Base-by-base conservation (phyloP, 2,797 vertebrate genomes). In the Myiotriccus ornatus region DNA sequence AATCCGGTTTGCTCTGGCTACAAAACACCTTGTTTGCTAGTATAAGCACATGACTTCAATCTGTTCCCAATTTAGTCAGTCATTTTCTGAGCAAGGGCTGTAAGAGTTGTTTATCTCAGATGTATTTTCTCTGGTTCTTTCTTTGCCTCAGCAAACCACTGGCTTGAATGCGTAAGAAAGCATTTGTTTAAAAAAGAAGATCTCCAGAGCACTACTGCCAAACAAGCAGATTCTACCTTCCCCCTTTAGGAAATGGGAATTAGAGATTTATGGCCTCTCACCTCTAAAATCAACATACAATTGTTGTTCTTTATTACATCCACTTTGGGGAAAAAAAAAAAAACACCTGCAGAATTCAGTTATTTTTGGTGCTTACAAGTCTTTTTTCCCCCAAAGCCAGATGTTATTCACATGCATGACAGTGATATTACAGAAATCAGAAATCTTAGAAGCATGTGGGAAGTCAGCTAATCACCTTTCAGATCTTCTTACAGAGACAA, bases 401-500 rank as follows among this genome's bases (percentile, higher is more conserved):
- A 32, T 28, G 64, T 27, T 78, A 32, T 21, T 69, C 52, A 75
- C 6, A 53, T 8, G 18, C 9, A 21, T 39, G 44, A 93, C 64
- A 20, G 59, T 23, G 84, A 39, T 28, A 49, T 24, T 69, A 50
- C 59, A 84, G 94, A 96, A 88, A 57, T 27, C 57, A 35, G 8
- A 57, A 30, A 44, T 82, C 83, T 86, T n/a, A 47, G 71, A 49
- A 94, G 57, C 59, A 70, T n/a, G 44, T 20, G 77, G 84, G 73
- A 91, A 95, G 59, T 39, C 76, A 93, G 35, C 39, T 89, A 74
- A 76, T 76, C 30, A 53, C 39, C 86, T 81, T 82, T 78, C 62
- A 64, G 86, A 83, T 80, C 82, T 85, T 74, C 79, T 89, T 52
- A 90, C 62, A 88, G 82, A 88, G 84, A 84, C 76, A 94, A 84